Base-by-base conservation (phyloP, 1,140 invertebrate genomes). In the Drosophila aff. region DNA sequence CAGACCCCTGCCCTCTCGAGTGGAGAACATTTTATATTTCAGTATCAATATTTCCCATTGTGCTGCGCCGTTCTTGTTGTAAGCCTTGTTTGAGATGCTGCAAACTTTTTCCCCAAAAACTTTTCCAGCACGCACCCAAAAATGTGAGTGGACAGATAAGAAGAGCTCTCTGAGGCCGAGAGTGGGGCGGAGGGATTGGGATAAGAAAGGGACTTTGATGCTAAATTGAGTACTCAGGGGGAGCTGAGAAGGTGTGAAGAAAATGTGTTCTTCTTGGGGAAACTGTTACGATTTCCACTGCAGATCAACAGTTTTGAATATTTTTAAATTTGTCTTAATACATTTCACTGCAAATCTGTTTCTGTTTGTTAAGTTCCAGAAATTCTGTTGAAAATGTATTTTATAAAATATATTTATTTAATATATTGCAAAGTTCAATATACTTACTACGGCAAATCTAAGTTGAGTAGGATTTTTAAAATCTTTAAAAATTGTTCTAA, bases 11-110 rank as follows among this genome's bases (percentile, higher is more conserved):
- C 50, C 43, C 41, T 38, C 61, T 59, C 55, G 52, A 50, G 50
- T 50, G 40, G 61, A 50, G 41, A 50, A 46, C 66, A 57, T 75
- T 78, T 84, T 76, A 90, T 84, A 85, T 90, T 90, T 79, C 81
- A 80, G 85, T 90, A 90, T 90, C 82, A 85, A 90, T 90, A 90
- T 90, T 90, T 80, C 75, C 63, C 62, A 74, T 90, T 90, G 49
- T 71, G 65, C 52, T 71, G 5, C 49, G 33, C 11, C 33, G 76
- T 81, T 75, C 61, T 74, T 65, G 41, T 77, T 76, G 62, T 78
- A 67, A 66, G 55, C 74, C 75, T 62, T 62, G 69, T 75, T 82
- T 73, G 64, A 47, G 57, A 18, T 62, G 60, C 50, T 62, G 46
- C 47, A 77, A 84, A 84, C 77, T 80, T 89, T 87, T 85, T 77